Evolutionary conservation across 2,888 invertebrate genomes (phyloP).

Genomic region (Aphidius colemani): DNA sequence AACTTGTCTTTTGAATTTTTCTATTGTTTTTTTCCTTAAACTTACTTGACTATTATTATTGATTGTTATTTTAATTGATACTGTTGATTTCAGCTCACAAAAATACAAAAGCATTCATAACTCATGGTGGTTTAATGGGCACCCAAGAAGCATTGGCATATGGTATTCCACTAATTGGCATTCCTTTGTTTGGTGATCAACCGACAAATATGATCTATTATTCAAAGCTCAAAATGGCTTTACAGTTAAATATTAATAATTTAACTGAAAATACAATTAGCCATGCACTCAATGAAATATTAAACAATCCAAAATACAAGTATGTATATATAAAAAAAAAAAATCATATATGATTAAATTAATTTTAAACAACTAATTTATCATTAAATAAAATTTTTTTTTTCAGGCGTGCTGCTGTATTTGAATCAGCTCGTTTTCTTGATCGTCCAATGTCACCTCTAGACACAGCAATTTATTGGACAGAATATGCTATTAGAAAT

Average conservation of each 20-base stretch:
- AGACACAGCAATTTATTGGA: constrained; percentile 42
- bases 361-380: neutral
- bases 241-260: constrained; percentile 31
- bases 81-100: constrained; percentile 36
- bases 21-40: neutral
- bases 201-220: constrained; percentile 41
- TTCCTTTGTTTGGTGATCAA: constrained; percentile 49
- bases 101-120: constrained; percentile 43
- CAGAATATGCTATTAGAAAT: constrained; percentile 41
- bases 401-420: constrained; percentile 44
- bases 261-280: constrained; percentile 55
- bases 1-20: too few relatives aligned
- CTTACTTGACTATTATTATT: too few relatives aligned
- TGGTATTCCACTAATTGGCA: constrained; percentile 44
- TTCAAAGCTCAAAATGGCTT: constrained; percentile 39
- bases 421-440: constrained; percentile 42
- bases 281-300: constrained; percentile 51
- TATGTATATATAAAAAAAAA: constrained; percentile 22
- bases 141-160: constrained; percentile 42
- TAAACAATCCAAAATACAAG: constrained; percentile 56
- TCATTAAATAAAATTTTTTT: neutral
- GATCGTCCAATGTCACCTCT: constrained; percentile 41
- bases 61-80: too few relatives aligned
- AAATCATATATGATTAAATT: neutral
- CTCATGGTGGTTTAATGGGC: constrained; percentile 47